These are phyloP conservation scores for Bradypodion ventrale DNA, from an alignment of 2,797 vertebrate genomes.

Conservation along the genomic window DNA sequence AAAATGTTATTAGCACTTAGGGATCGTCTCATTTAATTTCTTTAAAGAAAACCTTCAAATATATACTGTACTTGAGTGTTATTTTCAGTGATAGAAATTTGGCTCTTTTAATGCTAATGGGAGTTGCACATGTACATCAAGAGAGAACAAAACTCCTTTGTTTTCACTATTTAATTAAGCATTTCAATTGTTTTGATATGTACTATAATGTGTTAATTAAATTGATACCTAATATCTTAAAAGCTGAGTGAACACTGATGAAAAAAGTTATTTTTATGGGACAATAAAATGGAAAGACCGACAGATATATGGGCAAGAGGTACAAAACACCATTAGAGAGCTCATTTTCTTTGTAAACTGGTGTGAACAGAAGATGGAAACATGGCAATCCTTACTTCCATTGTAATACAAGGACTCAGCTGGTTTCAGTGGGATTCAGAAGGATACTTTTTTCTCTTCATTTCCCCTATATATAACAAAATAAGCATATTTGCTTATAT, in stretches of 20 bases:
- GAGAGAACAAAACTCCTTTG: slow-evolving; percentile 44
- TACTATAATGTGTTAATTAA: slow-evolving; percentile 45
- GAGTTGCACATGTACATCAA: slow-evolving; percentile 49
- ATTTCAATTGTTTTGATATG: slow-evolving; percentile 44
- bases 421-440: background rate
- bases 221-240: slow-evolving; percentile 47
- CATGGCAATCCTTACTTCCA: background rate
- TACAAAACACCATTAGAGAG: background rate
- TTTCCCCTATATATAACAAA: background rate
- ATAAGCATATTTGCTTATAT: background rate
- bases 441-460: too few species aligned
- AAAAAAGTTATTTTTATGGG: slow-evolving; percentile 30
- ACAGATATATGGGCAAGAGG: slow-evolving; percentile 4
- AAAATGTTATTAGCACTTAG: slow-evolving; percentile 41
- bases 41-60: background rate
- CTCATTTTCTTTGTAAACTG: background rate
- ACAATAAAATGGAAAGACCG: slow-evolving; percentile 33
- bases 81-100: slow-evolving; percentile 14
- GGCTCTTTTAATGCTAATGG: slow-evolving; percentile 30
- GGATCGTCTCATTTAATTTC: slow-evolving; percentile 6
- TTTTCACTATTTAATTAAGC: slow-evolving; percentile 36
- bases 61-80: background rate
- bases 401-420: background rate
- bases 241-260: slow-evolving; percentile 5
- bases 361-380: background rate